Percentiles rank a stretch among this genome's conserved stretches.
phyloP scores from a whole-genome alignment of 2,797 vertebrate genomes.

The Falco novaeseelandiae region DNA sequence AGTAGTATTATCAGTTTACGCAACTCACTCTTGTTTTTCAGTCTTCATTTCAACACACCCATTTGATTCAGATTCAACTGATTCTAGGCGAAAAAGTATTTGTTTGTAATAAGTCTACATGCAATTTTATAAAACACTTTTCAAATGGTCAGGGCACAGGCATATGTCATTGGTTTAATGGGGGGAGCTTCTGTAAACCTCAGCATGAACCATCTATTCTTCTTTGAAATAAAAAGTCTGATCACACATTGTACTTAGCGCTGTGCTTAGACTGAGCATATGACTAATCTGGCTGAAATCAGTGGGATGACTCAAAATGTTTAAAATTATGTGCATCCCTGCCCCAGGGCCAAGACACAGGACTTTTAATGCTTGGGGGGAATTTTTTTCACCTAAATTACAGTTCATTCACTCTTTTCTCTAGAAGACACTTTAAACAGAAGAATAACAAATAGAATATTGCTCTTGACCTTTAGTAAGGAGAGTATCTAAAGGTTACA shows the following conservation, averaged over 20 bases:
- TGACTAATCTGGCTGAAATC: conserved; percentile 16
- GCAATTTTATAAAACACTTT: background rate
- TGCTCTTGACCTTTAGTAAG: background rate
- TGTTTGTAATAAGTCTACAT: background rate
- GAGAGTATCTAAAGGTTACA: background rate
- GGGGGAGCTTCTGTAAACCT: background rate
- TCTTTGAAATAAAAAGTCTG: background rate
- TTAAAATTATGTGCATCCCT: background rate
- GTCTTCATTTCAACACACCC: background rate
- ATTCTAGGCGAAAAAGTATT: background rate
- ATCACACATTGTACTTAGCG: background rate
- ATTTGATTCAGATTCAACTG: background rate
- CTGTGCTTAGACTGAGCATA: background rate
- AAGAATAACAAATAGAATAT: background rate
- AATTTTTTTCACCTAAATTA: background rate
- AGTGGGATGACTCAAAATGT: conserved; percentile 6
- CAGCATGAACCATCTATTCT: background rate
- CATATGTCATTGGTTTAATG: background rate
- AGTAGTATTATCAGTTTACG: background rate
- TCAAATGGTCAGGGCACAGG: background rate
- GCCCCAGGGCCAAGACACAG: background rate
- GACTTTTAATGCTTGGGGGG: background rate
- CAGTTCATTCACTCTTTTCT: background rate
- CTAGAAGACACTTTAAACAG: background rate
- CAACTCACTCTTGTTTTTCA: background rate